Base-by-base conservation (phyloP, 92 coral and sea anemone species). In the Metridium senile region DNA sequence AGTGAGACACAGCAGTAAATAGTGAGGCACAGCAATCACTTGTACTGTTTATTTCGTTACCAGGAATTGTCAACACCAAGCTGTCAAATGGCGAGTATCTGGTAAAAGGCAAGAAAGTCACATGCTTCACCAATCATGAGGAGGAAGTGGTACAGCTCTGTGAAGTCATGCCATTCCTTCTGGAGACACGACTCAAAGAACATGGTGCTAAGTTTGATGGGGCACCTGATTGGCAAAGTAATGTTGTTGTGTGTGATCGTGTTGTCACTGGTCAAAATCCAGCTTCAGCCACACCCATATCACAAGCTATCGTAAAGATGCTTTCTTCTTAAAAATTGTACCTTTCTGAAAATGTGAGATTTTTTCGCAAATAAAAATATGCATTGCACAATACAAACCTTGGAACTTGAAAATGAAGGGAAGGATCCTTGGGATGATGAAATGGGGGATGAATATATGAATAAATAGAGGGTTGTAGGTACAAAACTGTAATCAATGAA, bases 211-310 rank as follows among this genome's bases (percentile, higher is more conserved):
- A 53, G 23, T 94, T 94, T 54, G 52, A 70, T n/a, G 71, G 76
- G 3, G 81, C 79, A 26, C 72, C 84, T 11, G 30, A 57, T 28
- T 94, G 77, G 62, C 77, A 85, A 78, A 28, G 81, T 27, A 80
- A 84, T 45, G 97, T 89, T 39, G 82, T 72, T 34, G 92, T 68
- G 22, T 84, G 83, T 52, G 79, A 66, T 2, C 91, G 87, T 54
- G 84, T 94, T 32, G 85, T 72, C 13, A 94, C 98, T 9, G 98
- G 98, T 39, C 98, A 94, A 80, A 94, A 94, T 43, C 98, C 98
- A 10, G 90, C 87, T 10, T 94, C 98, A 23, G 97, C 98, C 20
- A 84, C 98, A 33, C 93, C 89, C 32, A 75, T 92, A 28, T 88
- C 89, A 4, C 89, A 94, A 75, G 81, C 75, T 35, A 78, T 94